These are phyloP conservation scores for Natator depressus DNA, from an alignment of 2,113 vertebrate species.

Conservation along the genomic window DNA sequence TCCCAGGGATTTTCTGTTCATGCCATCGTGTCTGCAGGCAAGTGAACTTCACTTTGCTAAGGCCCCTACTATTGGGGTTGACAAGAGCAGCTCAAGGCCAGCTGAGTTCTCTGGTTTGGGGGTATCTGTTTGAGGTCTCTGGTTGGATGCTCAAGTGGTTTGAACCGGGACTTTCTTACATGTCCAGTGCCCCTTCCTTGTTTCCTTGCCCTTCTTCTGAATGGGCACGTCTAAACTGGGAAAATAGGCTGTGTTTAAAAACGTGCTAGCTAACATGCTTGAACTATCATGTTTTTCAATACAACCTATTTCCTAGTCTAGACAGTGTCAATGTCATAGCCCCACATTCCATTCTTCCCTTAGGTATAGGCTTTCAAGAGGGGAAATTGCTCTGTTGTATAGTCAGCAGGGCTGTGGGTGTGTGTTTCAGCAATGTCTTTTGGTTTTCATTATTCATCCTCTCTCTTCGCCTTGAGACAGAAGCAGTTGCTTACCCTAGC, in stretches of 20 bases:
- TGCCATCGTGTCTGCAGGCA: not conserved
- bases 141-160: not conserved
- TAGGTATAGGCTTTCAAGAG: too few relatives aligned
- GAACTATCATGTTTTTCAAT: too few relatives aligned
- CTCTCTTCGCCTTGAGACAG: not conserved
- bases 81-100: not conserved
- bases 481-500: not conserved
- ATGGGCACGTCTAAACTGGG: not conserved
- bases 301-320: not conserved
- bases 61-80: not conserved
- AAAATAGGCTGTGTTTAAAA: not conserved
- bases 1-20: not conserved
- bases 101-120: not conserved
- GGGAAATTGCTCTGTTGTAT: not conserved
- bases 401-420: too few relatives aligned
- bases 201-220: not conserved
- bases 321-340: not conserved
- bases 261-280: not conserved
- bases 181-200: not conserved
- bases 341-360: not conserved
- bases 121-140: not conserved
- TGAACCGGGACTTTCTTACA: not conserved
- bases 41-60: not conserved
- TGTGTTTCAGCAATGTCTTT: not conserved
- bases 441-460: not conserved